phyloP scores from a whole-genome alignment of 2,797 vertebrate genomes.

The Scolopax bukidnonensis region DNA sequence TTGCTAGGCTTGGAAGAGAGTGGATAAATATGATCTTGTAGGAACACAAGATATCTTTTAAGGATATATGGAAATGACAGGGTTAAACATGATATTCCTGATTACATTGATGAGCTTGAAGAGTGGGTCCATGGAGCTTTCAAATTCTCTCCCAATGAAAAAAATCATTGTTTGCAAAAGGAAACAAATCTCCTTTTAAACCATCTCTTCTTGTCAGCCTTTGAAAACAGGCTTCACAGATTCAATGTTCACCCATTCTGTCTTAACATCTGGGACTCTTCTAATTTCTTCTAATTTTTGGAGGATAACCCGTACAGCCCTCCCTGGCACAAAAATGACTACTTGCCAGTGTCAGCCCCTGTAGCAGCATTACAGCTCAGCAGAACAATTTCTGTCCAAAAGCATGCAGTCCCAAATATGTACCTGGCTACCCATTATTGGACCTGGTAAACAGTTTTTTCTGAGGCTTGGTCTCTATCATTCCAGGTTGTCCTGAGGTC shows the following conservation, averaged over 20 bases:
- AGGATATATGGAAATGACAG: neutral
- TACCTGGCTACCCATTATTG: neutral
- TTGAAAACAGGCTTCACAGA: neutral
- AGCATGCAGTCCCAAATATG: neutral
- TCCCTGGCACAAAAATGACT: neutral
- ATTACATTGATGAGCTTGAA: neutral
- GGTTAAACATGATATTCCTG: neutral
- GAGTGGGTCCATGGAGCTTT: neutral
- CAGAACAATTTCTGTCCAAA: neutral
- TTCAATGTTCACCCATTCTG: neutral
- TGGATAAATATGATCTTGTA: neutral
- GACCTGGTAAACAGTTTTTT: neutral
- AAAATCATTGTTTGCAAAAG: neutral
- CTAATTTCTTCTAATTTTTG: neutral
- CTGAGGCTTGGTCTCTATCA: neutral
- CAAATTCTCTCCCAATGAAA: neutral
- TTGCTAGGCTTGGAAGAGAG: neutral
- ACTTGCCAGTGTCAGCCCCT: neutral
- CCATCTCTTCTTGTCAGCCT: neutral
- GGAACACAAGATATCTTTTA: neutral
- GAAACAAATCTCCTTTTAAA: neutral
- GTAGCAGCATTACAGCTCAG: neutral
- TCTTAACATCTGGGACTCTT: neutral
- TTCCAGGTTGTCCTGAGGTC: neutral
- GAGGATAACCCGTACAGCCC: neutral